Percentiles rank a stretch among this genome's conserved stretches.
These are phyloP conservation scores for Homalodisca vitripennis DNA, from an alignment of 1,140 invertebrate species.

Conservation along the genomic window DNA sequence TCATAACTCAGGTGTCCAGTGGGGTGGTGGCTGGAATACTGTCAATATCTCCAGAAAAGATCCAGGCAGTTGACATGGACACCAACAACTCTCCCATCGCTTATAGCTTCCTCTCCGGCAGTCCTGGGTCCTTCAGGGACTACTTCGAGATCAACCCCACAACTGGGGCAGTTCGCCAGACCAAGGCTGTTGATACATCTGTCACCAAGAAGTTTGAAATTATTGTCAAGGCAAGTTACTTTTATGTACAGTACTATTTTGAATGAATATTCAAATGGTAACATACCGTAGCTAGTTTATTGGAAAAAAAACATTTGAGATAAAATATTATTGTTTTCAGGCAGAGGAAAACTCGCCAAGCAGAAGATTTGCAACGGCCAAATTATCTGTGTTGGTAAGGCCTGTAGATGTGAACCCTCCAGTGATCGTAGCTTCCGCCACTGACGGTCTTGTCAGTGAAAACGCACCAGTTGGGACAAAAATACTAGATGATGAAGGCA, in stretches of 20 bases:
- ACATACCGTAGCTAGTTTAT: too few species aligned
- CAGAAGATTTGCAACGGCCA: conserved; percentile 75
- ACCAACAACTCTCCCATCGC: conserved; percentile 76
- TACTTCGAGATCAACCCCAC: conserved; percentile 82
- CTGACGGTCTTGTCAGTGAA: conserved; percentile 79
- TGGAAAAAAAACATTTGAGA: too few species aligned
- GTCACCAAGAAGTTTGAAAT: conserved; percentile 69
- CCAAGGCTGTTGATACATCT: conserved; percentile 71
- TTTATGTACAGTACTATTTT: background rate
- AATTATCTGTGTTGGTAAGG: conserved; percentile 75
- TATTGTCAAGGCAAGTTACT: conserved; percentile 62
- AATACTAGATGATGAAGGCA: conserved; percentile 64
- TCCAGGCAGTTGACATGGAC: conserved; percentile 85
- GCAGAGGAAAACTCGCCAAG: conserved; percentile 79
- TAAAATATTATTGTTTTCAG: conserved; percentile 46
- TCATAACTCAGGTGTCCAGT: conserved; percentile 63
- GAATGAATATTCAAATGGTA: background rate
- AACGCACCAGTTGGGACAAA: conserved; percentile 81
- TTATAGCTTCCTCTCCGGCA: conserved; percentile 79
- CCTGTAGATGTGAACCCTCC: conserved; percentile 84
- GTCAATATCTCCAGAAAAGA: conserved; percentile 80
- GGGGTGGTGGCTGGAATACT: conserved; percentile 77
- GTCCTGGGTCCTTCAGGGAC: conserved; percentile 68
- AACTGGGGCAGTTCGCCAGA: conserved; percentile 77
- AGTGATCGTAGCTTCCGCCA: conserved; percentile 65